These are phyloP conservation scores for Romanogobio albipinnatus DNA, from an alignment of 2,113 vertebrate genomes.

Conservation along the genomic window DNA sequence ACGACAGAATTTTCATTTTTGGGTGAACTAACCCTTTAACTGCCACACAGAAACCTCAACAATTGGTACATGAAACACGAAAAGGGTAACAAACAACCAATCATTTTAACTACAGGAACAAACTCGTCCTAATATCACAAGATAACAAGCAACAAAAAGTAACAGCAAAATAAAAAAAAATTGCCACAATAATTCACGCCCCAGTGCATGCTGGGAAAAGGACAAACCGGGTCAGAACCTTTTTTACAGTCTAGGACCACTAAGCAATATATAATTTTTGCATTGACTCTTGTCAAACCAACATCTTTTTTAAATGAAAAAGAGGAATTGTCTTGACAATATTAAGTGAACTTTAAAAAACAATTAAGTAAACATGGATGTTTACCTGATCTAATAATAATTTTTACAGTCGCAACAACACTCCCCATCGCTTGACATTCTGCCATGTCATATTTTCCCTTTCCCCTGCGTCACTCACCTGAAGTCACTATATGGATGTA, in stretches of 20 bases:
- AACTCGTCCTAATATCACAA: neutral
- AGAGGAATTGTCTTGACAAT: too few relatives aligned
- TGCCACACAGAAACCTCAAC: neutral
- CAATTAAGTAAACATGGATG: neutral
- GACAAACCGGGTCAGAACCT: neutral
- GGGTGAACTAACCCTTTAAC: too few relatives aligned
- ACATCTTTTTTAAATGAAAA: too few relatives aligned
- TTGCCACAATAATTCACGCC: neutral
- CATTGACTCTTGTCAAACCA: too few relatives aligned
- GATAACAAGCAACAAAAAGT: neutral
- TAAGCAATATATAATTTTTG: neutral
- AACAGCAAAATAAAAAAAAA: neutral
- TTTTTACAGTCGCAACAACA: neutral
- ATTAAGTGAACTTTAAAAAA: too few relatives aligned
- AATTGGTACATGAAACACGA: neutral
- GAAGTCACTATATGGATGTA: slow-evolving; percentile 98
- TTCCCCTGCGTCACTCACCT: slow-evolving; percentile 79
- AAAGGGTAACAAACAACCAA: neutral
- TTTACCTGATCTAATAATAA: neutral
- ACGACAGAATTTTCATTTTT: too few relatives aligned
- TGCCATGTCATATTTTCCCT: neutral
- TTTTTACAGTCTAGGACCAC: neutral
- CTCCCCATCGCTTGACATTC: neutral
- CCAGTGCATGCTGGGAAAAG: neutral
- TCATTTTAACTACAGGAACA: neutral